Evolutionary conservation across 2,797 vertebrate species (phyloP).

Genomic region (Petrocephalus sullivani): DNA sequence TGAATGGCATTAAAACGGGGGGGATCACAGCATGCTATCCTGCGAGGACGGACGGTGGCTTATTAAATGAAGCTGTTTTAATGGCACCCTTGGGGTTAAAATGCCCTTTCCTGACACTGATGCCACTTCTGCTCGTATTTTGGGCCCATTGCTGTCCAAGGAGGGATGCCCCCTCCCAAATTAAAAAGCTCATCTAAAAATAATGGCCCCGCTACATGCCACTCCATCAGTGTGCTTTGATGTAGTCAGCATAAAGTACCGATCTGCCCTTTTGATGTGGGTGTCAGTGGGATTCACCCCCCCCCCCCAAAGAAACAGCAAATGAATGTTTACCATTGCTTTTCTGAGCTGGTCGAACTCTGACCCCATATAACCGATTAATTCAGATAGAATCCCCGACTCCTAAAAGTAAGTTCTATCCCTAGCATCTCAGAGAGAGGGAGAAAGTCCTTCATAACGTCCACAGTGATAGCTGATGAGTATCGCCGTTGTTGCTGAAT

Average conservation of each 20-base stretch:
- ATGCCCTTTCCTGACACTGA: slow-evolving; percentile 37
- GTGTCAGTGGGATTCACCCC: slow-evolving; percentile 50
- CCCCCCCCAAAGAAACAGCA: slow-evolving; percentile 52
- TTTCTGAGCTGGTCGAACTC: too few relatives aligned
- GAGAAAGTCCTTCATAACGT: background rate
- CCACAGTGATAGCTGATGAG: background rate
- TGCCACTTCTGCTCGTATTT: slow-evolving; percentile 18
- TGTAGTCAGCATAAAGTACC: slow-evolving; percentile 56
- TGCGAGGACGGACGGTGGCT: slow-evolving; percentile 40
- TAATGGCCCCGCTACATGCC: slow-evolving; percentile 50
- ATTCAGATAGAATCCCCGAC: background rate
- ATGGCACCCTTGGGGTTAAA: slow-evolving; percentile 38
- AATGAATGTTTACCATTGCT: background rate
- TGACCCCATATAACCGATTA: background rate
- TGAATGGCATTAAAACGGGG: slow-evolving; percentile 25
- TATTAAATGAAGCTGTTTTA: slow-evolving; percentile 50
- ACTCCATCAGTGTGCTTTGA: slow-evolving; percentile 56
- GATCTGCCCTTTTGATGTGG: slow-evolving; percentile 46
- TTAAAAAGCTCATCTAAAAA: slow-evolving; percentile 59
- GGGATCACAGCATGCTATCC: slow-evolving; percentile 25
- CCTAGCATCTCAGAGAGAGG: background rate
- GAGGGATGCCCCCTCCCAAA: slow-evolving; percentile 48
- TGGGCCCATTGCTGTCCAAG: background rate
- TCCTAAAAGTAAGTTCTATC: background rate
- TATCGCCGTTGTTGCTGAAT: background rate